Percentiles rank a stretch among this genome's conserved stretches.
phyloP scores from a whole-genome alignment of 2,888 invertebrate genomes.

The Agrochola litura region DNA sequence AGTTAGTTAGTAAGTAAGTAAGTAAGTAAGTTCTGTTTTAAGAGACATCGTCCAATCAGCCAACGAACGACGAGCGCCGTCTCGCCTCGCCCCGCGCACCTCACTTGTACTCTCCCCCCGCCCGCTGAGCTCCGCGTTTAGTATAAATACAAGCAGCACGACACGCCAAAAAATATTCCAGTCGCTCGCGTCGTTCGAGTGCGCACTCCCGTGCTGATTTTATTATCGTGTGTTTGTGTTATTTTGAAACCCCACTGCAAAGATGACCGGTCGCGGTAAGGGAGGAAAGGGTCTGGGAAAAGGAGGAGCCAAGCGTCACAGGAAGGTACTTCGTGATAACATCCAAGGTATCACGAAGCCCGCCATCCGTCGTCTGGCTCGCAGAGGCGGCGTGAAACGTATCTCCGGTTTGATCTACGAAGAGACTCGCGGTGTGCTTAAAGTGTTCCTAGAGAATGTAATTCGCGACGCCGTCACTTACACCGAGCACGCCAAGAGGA shows the following conservation, averaged over 20 bases:
- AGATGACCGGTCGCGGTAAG: constrained; percentile 94
- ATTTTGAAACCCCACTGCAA: background rate
- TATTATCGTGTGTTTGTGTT: background rate
- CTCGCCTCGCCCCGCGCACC: background rate
- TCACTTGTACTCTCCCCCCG: background rate
- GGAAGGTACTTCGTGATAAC: constrained; percentile 84
- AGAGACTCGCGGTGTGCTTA: no score
- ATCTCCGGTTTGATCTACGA: no score
- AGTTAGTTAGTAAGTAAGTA: no score
- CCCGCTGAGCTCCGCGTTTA: background rate
- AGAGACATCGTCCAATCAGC: background rate
- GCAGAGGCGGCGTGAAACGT: constrained; percentile 67
- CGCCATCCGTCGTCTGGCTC: constrained; percentile 91
- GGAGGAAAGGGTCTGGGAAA: constrained; percentile 93
- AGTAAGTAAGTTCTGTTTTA: no score
- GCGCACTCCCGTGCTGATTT: no score
- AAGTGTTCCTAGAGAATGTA: no score
- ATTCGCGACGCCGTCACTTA: no score
- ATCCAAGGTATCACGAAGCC: constrained; percentile 93
- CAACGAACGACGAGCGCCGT: background rate
- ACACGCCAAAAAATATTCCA: background rate
- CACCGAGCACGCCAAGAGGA: no score
- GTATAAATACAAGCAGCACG: background rate
- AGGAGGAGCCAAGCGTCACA: constrained; percentile 94
- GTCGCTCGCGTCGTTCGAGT: constrained; percentile 8